Evolutionary conservation across 2,113 vertebrate species (phyloP).

Genomic region (Engystomops pustulosus): DNA sequence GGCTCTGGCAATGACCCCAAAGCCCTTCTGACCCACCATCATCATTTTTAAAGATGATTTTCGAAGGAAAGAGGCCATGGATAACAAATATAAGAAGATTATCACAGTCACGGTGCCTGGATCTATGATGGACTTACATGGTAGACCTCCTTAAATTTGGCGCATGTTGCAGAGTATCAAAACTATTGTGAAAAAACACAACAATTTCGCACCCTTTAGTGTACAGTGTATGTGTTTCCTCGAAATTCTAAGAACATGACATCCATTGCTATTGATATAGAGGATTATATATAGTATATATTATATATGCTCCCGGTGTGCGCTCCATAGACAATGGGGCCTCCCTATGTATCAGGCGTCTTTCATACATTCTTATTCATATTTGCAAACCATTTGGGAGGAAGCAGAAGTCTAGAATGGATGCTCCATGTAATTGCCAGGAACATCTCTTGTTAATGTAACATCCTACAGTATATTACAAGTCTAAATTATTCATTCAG

Average conservation of each 20-base stretch:
- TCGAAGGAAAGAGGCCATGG: too few relatives aligned
- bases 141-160: too few relatives aligned
- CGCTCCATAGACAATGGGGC: not conserved
- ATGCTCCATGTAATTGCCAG: conserved; percentile 17
- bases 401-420: conserved; percentile 30
- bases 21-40: too few relatives aligned
- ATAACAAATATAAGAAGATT: too few relatives aligned
- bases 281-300: not conserved
- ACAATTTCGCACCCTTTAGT: too few relatives aligned
- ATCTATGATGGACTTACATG: too few relatives aligned
- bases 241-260: not conserved
- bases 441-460: conserved; percentile 39
- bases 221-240: not conserved
- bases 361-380: conserved; percentile 30
- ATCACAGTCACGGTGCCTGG: too few relatives aligned
- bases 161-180: too few relatives aligned
- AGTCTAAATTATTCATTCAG: conserved; percentile 47
- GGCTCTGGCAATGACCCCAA: too few relatives aligned
- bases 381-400: conserved; percentile 26
- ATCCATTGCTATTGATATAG: not conserved
- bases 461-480: conserved; percentile 37
- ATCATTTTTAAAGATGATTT: too few relatives aligned
- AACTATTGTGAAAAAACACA: too few relatives aligned
- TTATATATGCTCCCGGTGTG: not conserved
- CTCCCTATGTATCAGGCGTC: conserved; percentile 5